Base-by-base conservation (phyloP, 2,113 vertebrate species). In the Arvicanthis niloticus region DNA sequence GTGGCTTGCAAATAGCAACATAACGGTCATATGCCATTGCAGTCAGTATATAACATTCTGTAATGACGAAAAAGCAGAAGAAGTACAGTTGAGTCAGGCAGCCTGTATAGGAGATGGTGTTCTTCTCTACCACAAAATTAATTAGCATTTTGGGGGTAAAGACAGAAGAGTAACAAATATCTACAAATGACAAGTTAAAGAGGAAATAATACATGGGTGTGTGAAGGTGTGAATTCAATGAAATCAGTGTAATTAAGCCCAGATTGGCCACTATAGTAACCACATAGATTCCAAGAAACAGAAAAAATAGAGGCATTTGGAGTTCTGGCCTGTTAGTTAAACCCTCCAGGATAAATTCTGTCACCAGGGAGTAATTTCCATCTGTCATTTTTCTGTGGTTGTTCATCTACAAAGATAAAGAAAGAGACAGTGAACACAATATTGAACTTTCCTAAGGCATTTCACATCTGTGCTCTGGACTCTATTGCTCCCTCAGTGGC, bases 191-290 rank as follows among this genome's bases (percentile, higher is more conserved):
- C 1, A 93, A 62, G 21, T 70, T 76, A 26, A 67, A 70, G 42
- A 93, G 58, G 40, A 85, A 93, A 29, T 93, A 86, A 77, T 78
- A 91, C 40, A 87, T 95, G 37, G 72, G 53, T 34, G 60, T 90
- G 22, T 96, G 80, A 78, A 96, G 62, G 53, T 65, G 62, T 42
- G 91, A 72, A 62, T 77, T 86, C 29, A 96, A 29, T 4, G 40
- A 62, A 86, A 91, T 93, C 45, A 97, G 37, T 29, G 75, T 80
- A 22, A 97, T 94, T 80, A 96, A 80, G 29, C 75, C 91, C 53
- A 95, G 53, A 56, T 97, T 95, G 31, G 73, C 85, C 19, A 97
- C 26, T 58, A 95, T 34, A 12, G 91, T 92, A n/a, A 95, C 42
- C 37, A 94, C 0, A 58, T 97, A 97, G 58, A 86, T 94, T 11